phyloP scores from a whole-genome alignment of 2,797 vertebrate species.

The Lindbergichthys nudifrons region DNA sequence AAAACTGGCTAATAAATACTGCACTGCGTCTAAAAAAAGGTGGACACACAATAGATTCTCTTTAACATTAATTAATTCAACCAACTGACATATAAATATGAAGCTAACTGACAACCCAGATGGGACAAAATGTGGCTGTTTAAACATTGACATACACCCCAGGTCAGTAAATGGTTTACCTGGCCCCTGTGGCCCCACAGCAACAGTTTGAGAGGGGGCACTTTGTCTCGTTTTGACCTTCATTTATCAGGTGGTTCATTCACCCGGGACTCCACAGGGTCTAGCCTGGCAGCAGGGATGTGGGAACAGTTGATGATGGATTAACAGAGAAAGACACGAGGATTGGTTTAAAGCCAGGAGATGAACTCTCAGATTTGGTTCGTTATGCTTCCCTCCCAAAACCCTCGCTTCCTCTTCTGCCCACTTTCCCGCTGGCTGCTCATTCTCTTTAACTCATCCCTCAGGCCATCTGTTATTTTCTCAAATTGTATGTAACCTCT shows the following conservation, averaged over 20 bases:
- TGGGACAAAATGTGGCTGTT: constrained; percentile 28
- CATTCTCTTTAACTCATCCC: constrained; percentile 7
- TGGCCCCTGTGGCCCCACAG: constrained; percentile 25
- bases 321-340: constrained; percentile 60
- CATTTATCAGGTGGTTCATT: constrained; percentile 73
- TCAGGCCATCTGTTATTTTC: constrained; percentile 18
- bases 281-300: constrained; percentile 57
- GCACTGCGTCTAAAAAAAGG: constrained; percentile 44
- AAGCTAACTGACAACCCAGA: constrained; percentile 43
- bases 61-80: constrained; percentile 49
- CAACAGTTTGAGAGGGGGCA: constrained; percentile 51
- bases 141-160: constrained; percentile 45
- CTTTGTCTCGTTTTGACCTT: constrained; percentile 65
- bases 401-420: constrained; percentile 21
- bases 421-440: neutral
- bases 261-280: constrained; percentile 57
- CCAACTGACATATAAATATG: constrained; percentile 25
- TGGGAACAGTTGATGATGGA: constrained; percentile 72
- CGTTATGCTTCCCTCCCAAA: constrained; percentile 32
- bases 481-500: constrained; percentile 6
- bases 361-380: constrained; percentile 62
- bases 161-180: constrained; percentile 70
- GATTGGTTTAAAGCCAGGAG: constrained; percentile 58
- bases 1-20: constrained; percentile 47
- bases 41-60: constrained; percentile 34